Conservation (phyloP, 2,888 invertebrate genomes). For the Mechanitis messenoides region DNA sequence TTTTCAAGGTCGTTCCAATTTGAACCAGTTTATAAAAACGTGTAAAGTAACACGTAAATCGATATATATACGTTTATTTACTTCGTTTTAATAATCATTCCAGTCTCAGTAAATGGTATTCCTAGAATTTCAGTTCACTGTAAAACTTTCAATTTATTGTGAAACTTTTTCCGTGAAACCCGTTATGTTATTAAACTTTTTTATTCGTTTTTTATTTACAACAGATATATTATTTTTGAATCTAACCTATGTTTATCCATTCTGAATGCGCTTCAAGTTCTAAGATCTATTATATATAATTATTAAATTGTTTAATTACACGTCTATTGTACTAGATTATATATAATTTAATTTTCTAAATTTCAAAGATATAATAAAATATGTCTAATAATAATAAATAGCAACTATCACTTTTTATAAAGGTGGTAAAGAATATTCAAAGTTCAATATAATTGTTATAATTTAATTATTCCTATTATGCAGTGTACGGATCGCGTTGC, state of each 20-base stretch:
- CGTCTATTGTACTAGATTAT: background rate
- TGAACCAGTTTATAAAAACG: background rate
- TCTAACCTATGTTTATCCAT: background rate
- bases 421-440: conserved; percentile 45
- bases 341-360: too few species aligned
- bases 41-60: too few species aligned
- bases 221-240: conserved; percentile 52
- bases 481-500: conserved; percentile 64
- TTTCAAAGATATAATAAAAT: too few species aligned
- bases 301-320: background rate
- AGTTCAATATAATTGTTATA: conserved; percentile 59
- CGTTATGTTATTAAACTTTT: conserved; percentile 53
- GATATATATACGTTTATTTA: too few species aligned
- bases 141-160: conserved; percentile 13
- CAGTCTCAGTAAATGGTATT: too few species aligned
- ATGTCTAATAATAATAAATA: too few species aligned
- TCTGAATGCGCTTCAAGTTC: too few species aligned
- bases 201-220: conserved; percentile 27
- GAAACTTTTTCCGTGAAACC: conserved; percentile 55
- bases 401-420: conserved; percentile 30
- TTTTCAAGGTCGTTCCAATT: background rate
- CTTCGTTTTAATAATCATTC: too few species aligned
- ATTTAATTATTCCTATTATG: conserved; percentile 73
- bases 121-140: conserved; percentile 26
- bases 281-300: background rate